phyloP scores from a whole-genome alignment of 2,797 vertebrate species.

The Leptatherina wallacei region DNA sequence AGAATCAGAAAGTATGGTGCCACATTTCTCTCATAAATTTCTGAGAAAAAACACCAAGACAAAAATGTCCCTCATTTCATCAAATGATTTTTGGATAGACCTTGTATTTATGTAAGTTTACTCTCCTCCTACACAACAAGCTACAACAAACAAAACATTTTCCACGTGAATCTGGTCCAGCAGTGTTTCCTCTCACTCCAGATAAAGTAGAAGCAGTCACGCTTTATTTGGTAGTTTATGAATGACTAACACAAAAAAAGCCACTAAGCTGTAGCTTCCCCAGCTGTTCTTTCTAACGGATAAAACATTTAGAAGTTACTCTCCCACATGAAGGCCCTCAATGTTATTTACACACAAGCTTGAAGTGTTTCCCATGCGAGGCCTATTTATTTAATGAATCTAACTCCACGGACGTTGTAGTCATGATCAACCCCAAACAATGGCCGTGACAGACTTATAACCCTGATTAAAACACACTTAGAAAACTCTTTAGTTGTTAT shows the following conservation, averaged over 20 bases:
- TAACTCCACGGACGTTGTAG: constrained; percentile 28
- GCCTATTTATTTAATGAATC: constrained; percentile 47
- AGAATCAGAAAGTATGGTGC: constrained; percentile 1
- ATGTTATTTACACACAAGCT: constrained; percentile 54
- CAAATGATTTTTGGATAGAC: constrained; percentile 15
- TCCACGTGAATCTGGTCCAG: constrained; percentile 5
- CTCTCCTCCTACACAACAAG: constrained; percentile 1
- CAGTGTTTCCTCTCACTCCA: constrained; percentile 26
- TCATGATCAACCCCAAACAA: constrained; percentile 35
- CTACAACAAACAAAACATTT: constrained; percentile 2
- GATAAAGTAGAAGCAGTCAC: constrained; percentile 33
- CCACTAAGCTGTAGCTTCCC: constrained; percentile 47
- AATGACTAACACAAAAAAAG: constrained; percentile 49
- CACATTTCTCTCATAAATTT: constrained; percentile 4
- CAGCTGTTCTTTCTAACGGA: constrained; percentile 60
- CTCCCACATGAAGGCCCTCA: constrained; percentile 39
- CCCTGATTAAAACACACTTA: constrained; percentile 28
- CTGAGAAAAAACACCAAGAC: background rate
- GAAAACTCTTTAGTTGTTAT: constrained; percentile 39
- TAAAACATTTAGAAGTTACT: constrained; percentile 46
- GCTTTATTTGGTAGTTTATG: constrained; percentile 50
- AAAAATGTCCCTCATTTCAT: background rate
- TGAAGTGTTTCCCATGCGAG: constrained; percentile 41
- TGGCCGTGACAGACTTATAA: constrained; percentile 27
- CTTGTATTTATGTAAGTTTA: background rate